Base-by-base conservation (phyloP, 2,113 vertebrate species). In the Piliocolobus tephrosceles region DNA sequence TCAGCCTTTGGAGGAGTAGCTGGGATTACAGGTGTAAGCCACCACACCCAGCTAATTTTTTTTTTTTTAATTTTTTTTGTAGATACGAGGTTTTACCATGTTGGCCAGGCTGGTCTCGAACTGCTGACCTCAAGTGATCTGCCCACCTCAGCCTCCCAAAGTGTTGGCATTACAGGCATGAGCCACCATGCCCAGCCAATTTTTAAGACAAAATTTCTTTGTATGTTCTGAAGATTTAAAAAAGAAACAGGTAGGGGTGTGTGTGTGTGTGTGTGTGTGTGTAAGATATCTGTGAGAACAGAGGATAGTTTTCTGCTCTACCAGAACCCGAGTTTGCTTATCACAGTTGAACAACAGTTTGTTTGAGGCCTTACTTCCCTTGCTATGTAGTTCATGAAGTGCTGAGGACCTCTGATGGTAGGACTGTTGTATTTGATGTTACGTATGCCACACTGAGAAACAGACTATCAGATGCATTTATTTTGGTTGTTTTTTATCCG, bases 321-420 rank as follows among this genome's bases (percentile, higher is more conserved):
- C 35, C 20, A 30, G 50, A 43, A 38, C 11, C 7, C 1, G 30
- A 4, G 27, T 22, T 76, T 52, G 47, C n/a, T 91, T 61, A 5
- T 40, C 18, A 12, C 27, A 8, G 50, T 80, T 38, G 38, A 43
- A 10, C 12, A 32, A 22, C 47, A 45, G 61, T 75, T 79, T 40
- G 20, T 55, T 30, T 8, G 70, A 40, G 45, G 45, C 38, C 57
- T 76, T 43, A 3, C 40, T n/a, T 50, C 58, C 47, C 43, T 10
- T 17, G 76, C 55, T 32, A 0, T 38, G 73, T n/a, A 43, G 95
- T 92, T 96, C 58, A 61, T 97, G 97, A 88, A 76, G 96, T 96
- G 47, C 98, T 97, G 98, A 97, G 97, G 97, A 85, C 98, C 98
- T 96, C 98, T 95, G 96, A 97, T 95, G 98, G 98, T 47, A 32